These are phyloP conservation scores for Halcyon malimbica DNA, from an alignment of 2,113 vertebrate genomes.

Conservation along the genomic window DNA sequence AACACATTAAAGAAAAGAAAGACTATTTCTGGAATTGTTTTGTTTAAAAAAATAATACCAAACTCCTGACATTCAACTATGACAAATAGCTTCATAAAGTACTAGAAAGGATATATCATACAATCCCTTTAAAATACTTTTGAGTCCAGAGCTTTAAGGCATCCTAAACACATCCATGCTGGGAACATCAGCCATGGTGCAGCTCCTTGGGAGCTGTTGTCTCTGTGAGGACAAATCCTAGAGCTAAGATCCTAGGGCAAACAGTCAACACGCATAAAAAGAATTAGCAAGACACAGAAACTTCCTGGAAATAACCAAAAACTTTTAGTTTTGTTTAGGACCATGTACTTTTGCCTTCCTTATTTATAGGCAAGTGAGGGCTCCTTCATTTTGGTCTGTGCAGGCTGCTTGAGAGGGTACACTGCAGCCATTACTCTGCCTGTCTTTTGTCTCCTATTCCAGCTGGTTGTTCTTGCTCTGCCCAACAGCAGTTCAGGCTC, in stretches of 20 bases:
- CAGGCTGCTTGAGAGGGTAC: neutral
- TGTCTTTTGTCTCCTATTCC: neutral
- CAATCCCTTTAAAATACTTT: neutral
- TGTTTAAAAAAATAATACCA: neutral
- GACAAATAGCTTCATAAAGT: neutral
- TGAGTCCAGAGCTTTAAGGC: neutral
- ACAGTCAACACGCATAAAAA: neutral
- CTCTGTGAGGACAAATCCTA: neutral
- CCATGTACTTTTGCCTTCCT: neutral
- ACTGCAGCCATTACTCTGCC: neutral
- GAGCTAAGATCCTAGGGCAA: neutral
- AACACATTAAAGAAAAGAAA: neutral
- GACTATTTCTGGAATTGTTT: neutral
- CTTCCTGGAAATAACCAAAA: neutral
- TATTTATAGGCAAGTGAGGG: neutral
- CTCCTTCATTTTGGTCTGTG: neutral
- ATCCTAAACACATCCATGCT: neutral
- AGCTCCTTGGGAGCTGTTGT: neutral
- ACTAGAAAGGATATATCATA: neutral
- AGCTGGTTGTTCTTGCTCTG: neutral
- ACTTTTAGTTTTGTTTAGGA: neutral
- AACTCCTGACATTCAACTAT: neutral
- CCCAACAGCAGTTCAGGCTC: neutral
- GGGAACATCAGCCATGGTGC: neutral
- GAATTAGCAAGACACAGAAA: neutral